A percentile compares a stretch with the other conserved stretches of the same genome.
These are phyloP conservation scores for Podabrus alpinus DNA, from an alignment of 2,888 invertebrate genomes.

Conservation along the genomic window DNA sequence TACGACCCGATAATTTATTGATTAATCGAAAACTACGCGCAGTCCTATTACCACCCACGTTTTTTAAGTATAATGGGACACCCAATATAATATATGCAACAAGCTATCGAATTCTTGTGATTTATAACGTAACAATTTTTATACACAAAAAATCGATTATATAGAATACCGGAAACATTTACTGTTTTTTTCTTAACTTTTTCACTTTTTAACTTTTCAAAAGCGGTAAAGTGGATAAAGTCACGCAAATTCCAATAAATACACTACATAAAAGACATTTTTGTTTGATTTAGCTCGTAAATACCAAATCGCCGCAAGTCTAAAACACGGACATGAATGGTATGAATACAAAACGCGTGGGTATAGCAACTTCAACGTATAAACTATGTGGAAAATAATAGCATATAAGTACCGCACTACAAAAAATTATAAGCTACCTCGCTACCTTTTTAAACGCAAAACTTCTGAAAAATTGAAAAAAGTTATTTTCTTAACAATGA, in stretches of 20 bases:
- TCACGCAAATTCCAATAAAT: constrained; percentile 28
- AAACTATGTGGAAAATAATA: constrained; percentile 46
- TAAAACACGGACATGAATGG: constrained; percentile 30
- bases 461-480: background rate
- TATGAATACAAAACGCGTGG: constrained; percentile 45
- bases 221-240: constrained; percentile 10
- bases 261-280: constrained; percentile 15
- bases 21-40: background rate
- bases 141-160: background rate
- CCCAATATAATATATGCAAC: background rate
- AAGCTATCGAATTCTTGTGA: background rate
- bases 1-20: background rate
- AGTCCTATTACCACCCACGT: background rate
- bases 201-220: background rate
- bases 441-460: background rate
- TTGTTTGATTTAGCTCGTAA: constrained; percentile 34
- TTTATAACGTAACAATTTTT: background rate
- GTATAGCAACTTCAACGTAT: constrained; percentile 42
- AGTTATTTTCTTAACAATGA: background rate
- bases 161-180: background rate
- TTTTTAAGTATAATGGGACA: background rate
- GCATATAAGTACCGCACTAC: constrained; percentile 43
- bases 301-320: constrained; percentile 28
- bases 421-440: background rate
- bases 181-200: background rate